Conservation (phyloP, 2,888 invertebrate genomes). For the Cheilosia scutellata region DNA sequence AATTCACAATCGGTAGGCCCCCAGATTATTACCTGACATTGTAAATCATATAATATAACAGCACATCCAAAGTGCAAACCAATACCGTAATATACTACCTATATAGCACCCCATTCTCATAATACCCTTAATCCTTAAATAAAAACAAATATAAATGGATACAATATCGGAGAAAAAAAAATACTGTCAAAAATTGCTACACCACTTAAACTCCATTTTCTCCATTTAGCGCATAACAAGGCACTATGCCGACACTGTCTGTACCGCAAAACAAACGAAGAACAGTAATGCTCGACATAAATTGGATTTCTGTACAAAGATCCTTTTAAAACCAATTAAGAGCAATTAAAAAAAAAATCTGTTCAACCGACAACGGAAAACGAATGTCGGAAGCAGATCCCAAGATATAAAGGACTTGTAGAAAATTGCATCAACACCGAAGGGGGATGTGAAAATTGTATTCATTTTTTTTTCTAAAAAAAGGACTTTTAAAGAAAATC, state of each 20-base stretch:
- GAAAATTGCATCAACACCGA: background rate
- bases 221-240: background rate
- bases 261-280: conserved; percentile 12
- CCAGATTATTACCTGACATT: no score
- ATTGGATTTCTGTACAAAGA: conserved; percentile 17
- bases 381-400: conserved; percentile 4
- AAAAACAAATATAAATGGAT: background rate
- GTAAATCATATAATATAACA: no score
- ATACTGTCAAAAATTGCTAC: background rate
- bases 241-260: background rate
- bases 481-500: background rate
- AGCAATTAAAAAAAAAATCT: conserved; percentile 9
- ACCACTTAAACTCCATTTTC: background rate
- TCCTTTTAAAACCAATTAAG: conserved; percentile 37
- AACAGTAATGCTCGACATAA: conserved; percentile 14
- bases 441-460: background rate
- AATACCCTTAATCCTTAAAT: background rate
- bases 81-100: no score
- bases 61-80: no score
- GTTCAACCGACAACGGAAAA: background rate
- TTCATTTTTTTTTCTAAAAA: background rate
- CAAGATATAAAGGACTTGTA: background rate
- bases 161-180: background rate
- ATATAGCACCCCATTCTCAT: no score
- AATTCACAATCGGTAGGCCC: no score